These are phyloP conservation scores for Habropoda laboriosa DNA, from an alignment of 1,140 invertebrate species.

Conservation along the genomic window DNA sequence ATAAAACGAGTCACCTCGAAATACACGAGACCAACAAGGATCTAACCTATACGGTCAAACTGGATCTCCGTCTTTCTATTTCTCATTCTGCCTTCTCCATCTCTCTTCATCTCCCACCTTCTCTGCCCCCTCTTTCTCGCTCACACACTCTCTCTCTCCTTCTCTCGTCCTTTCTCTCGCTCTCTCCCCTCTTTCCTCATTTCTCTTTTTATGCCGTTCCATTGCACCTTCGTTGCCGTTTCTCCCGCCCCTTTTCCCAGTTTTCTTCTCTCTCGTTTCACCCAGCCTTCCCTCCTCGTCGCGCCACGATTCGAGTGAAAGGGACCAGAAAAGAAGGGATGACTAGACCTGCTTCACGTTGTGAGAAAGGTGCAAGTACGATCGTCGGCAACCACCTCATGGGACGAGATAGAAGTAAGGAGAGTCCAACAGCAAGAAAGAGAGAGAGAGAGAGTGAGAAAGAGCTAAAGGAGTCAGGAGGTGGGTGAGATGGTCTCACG, in stretches of 20 bases:
- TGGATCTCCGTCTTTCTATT: slow-evolving; percentile 65
- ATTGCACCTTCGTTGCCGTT: slow-evolving; percentile 4
- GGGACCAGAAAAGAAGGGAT: slow-evolving; percentile 70
- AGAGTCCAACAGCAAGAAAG: slow-evolving; percentile 1
- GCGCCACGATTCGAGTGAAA: slow-evolving; percentile 64
- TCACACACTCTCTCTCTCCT: slow-evolving; percentile 9
- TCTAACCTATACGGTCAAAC: slow-evolving; percentile 67
- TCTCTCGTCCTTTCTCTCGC: background rate
- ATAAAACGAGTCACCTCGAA: slow-evolving; percentile 72
- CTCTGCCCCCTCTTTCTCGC: slow-evolving; percentile 45
- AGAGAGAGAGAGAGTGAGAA: background rate
- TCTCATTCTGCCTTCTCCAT: slow-evolving; percentile 64
- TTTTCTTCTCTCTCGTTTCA: slow-evolving; percentile 9
- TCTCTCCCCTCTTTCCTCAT: too few species aligned
- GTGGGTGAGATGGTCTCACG: slow-evolving; percentile 50
- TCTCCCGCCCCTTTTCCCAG: background rate
- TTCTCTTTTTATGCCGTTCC: background rate
- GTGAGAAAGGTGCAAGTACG: slow-evolving; percentile 73
- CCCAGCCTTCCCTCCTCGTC: slow-evolving; percentile 13
- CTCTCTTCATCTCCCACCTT: too few species aligned
- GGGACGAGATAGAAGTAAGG: slow-evolving; percentile 41
- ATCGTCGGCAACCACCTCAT: slow-evolving; percentile 47
- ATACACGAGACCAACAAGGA: slow-evolving; percentile 60
- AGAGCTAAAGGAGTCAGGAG: slow-evolving; percentile 2
- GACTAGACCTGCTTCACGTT: slow-evolving; percentile 60